These are phyloP conservation scores for Drosophila anomalata DNA, from an alignment of 2,888 invertebrate species.

Conservation along the genomic window DNA sequence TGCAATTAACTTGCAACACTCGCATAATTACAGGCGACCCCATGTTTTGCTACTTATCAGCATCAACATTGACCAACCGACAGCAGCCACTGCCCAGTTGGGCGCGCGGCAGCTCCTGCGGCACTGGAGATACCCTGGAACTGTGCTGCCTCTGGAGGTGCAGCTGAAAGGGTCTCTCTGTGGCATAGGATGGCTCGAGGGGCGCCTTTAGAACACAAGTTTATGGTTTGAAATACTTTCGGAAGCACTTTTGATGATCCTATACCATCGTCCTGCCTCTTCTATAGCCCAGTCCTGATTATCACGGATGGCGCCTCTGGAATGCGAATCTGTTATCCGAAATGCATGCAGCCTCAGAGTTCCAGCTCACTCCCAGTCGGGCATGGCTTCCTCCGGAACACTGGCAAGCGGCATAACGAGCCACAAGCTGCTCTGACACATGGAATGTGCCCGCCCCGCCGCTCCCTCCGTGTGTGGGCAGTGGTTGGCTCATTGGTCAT, in stretches of 20 bases:
- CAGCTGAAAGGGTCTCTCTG: too few relatives aligned
- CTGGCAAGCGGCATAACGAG: constrained; percentile 17
- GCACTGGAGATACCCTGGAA: constrained; percentile 2
- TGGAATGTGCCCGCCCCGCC: constrained; percentile 16
- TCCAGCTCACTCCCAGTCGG: neutral
- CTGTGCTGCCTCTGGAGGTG: neutral
- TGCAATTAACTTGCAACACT: constrained; percentile 83
- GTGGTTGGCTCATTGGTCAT: constrained; percentile 74
- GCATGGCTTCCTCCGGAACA: neutral
- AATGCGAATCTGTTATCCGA: neutral
- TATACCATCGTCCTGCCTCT: too few relatives aligned
- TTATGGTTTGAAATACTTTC: too few relatives aligned
- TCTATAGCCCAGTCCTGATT: too few relatives aligned
- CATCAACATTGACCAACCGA: constrained; percentile 71
- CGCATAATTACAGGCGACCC: constrained; percentile 81
- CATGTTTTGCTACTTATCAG: constrained; percentile 82
- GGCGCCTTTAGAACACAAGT: too few relatives aligned
- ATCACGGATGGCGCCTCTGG: too few relatives aligned
- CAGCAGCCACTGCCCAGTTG: constrained; percentile 21
- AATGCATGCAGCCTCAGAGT: too few relatives aligned
- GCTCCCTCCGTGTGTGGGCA: constrained; percentile 43
- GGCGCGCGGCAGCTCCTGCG: neutral
- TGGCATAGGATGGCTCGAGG: too few relatives aligned
- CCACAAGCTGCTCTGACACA: constrained; percentile 60
- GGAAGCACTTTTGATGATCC: too few relatives aligned